Evolutionary conservation across 2,888 invertebrate species (phyloP), one percentile per base, ranked within the genome.

Genomic region (Argynnis bischoffii): DNA sequence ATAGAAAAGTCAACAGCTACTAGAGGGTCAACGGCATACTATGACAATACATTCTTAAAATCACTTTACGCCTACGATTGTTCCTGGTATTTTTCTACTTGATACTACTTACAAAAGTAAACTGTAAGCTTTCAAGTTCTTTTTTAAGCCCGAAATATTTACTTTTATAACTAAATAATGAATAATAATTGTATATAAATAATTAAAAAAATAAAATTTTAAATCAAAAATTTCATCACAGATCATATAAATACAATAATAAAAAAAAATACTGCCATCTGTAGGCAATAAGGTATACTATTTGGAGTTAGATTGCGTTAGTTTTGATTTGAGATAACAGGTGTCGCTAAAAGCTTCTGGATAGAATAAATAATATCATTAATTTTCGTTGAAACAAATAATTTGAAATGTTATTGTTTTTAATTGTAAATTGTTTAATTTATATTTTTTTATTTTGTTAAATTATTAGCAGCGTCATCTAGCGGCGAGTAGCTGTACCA

Each of bases 401-500:
- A 26, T 5, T 26, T 26, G 26, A 18, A 26, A 55, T 3, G 13
- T 31, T 15, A 26, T 6, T 13, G 21, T 55, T 31, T 55, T 21
- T 26, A 21, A 21, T 13, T 2, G 14, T 55, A 21, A 41, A 57
- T 26, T 14, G 8, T 1, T 46, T 50, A 6, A n/a, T 50, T 26
- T n/a, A 26, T 50, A 26, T n/a, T 60, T 48, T 8, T 3, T 11
- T 6, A 2, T 18, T 18, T 35, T 18, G 35, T 53, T 11, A 41
- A 41, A 41, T 41, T 14, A 35, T 55, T 50, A 55, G 59, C 64
- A 71, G 68, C 75, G 84, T 79, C 82, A 83, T 80, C 88, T 88
- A 76, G 71, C 69, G 74, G 66, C 46, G 63, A 80, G 68, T 81
- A 76, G 73, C 59, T 8, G 61, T 66, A 72, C 53, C 63, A 65